A percentile compares a stretch with the other conserved stretches of the same genome.
Conservation (phyloP, 2,888 invertebrate genomes). For the Physocephala rufipes region DNA sequence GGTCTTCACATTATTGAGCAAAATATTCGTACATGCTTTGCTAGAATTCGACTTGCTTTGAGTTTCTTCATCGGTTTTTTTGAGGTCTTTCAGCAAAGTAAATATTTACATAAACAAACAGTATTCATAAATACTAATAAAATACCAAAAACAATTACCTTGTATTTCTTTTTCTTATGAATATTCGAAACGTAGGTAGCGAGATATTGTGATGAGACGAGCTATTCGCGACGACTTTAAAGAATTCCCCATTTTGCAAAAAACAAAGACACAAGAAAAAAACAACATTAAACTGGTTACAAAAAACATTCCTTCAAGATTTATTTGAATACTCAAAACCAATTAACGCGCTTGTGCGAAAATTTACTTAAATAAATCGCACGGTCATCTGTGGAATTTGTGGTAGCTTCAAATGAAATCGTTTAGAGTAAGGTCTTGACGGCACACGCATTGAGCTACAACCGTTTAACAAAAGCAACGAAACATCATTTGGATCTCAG, state of each 20-base stretch:
- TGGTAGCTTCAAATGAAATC: not conserved
- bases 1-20: too few species aligned
- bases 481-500: too few species aligned
- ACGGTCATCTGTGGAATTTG: constrained; percentile 15
- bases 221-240: not conserved
- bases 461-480: too few species aligned
- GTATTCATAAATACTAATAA: not conserved
- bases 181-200: not conserved
- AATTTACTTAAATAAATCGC: constrained; percentile 28
- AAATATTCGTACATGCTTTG: too few species aligned
- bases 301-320: not conserved
- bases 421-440: too few species aligned
- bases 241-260: not conserved
- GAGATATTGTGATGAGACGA: not conserved
- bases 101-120: too few species aligned
- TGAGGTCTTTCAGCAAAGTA: too few species aligned
- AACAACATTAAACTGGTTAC: constrained; percentile 7
- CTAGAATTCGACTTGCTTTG: too few species aligned
- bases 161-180: constrained; percentile 17
- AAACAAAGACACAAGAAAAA: not conserved
- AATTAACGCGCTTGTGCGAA: constrained; percentile 30
- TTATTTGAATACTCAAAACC: constrained; percentile 28
- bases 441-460: too few species aligned
- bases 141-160: constrained; percentile 5
- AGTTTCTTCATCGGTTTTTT: too few species aligned